phyloP scores from a whole-genome alignment of 2,113 vertebrate species.

The Dendrocopos noguchii region DNA sequence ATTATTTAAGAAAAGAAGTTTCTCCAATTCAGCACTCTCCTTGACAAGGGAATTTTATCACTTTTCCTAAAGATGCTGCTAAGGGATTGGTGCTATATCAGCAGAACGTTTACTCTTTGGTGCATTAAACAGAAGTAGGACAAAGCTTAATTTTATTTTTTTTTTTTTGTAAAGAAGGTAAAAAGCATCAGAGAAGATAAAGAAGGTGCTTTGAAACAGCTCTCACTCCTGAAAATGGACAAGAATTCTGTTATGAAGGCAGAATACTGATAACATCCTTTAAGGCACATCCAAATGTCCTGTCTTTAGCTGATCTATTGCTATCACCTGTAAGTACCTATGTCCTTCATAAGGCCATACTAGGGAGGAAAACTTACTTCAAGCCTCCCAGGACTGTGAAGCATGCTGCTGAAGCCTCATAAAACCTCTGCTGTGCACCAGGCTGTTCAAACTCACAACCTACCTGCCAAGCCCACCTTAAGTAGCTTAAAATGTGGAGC shows the following conservation, averaged over 20 bases:
- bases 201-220: neutral
- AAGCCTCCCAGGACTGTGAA: neutral
- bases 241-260: neutral
- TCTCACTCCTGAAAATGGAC: neutral
- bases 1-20: neutral
- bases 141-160: neutral
- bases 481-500: rapidly evolving
- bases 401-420: neutral
- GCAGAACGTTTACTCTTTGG: neutral
- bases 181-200: neutral
- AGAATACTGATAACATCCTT: neutral
- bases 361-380: neutral
- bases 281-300: neutral
- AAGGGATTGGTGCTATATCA: neutral
- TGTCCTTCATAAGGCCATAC: rapidly evolving
- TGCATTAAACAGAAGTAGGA: slow-evolving; percentile 12
- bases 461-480: neutral
- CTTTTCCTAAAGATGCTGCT: neutral
- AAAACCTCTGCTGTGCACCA: neutral
- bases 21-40: neutral
- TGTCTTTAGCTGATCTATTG: neutral
- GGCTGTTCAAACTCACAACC: neutral
- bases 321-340: neutral
- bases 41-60: neutral
- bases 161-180: neutral